Percentiles rank a stretch among this genome's conserved stretches.
Evolutionary conservation across 2,797 vertebrate species (phyloP).

Genomic region (Antennarius maculatus): DNA sequence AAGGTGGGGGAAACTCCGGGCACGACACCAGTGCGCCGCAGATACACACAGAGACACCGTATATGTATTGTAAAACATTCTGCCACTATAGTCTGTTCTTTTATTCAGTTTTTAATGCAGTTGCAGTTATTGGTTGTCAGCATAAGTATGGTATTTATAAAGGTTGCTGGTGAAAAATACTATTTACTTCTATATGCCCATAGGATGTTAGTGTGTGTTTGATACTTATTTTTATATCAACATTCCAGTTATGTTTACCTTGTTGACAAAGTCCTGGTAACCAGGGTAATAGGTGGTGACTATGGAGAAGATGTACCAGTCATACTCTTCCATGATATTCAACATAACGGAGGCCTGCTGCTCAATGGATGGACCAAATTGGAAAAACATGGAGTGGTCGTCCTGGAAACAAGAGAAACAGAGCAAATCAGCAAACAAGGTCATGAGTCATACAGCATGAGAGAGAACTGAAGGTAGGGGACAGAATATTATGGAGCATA

Average conservation of each 20-base stretch:
- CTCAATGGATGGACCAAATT: conserved; percentile 98
- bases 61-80: conserved; percentile 25
- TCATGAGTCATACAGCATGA: conserved; percentile 61
- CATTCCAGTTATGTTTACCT: conserved; percentile 77
- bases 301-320: conserved; percentile 99
- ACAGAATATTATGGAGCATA: conserved; percentile 46
- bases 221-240: not conserved
- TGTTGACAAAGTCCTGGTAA: conserved; percentile 98
- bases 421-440: conserved; percentile 69
- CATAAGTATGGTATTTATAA: no score
- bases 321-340: conserved; percentile 99
- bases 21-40: no score
- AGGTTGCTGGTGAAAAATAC: no score
- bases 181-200: no score
- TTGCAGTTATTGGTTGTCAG: no score
- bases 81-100: not conserved
- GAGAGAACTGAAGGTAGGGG: conserved; percentile 43
- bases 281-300: conserved; percentile 98
- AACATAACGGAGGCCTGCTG: conserved; percentile 98
- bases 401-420: conserved; percentile 84
- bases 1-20: no score
- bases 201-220: not conserved
- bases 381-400: conserved; percentile 99
- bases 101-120: no score
- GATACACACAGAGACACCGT: no score